These are phyloP conservation scores for Lithophane semibrunnea DNA, from an alignment of 2,888 invertebrate genomes.

Conservation along the genomic window DNA sequence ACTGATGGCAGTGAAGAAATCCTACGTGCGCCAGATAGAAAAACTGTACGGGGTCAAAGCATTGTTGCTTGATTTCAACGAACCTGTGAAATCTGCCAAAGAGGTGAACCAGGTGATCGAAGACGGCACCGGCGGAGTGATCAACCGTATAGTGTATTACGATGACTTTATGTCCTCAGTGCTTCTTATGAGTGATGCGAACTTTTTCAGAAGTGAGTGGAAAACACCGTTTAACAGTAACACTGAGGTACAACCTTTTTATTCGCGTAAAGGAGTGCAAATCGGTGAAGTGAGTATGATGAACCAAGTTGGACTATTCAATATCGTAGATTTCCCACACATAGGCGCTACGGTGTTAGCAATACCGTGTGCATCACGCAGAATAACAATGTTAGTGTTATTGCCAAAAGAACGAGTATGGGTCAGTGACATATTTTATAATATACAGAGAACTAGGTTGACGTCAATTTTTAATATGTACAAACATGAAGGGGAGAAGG, in stretches of 20 bases:
- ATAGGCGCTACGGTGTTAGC: slow-evolving; percentile 78
- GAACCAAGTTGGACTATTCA: slow-evolving; percentile 76
- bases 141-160: slow-evolving; percentile 68
- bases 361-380: slow-evolving; percentile 71
- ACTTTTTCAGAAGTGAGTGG: slow-evolving; percentile 79
- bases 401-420: slow-evolving; percentile 70
- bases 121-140: slow-evolving; percentile 68
- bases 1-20: slow-evolving; percentile 72
- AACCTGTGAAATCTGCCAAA: slow-evolving; percentile 66
- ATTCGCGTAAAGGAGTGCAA: slow-evolving; percentile 52
- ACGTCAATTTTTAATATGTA: slow-evolving; percentile 75
- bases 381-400: slow-evolving; percentile 78
- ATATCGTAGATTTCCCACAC: slow-evolving; percentile 70
- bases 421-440: slow-evolving; percentile 74
- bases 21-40: slow-evolving; percentile 71
- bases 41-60: slow-evolving; percentile 72
- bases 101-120: slow-evolving; percentile 72
- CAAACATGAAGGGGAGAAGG: slow-evolving; percentile 61
- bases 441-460: slow-evolving; percentile 74
- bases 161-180: slow-evolving; percentile 76
- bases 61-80: slow-evolving; percentile 73
- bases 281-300: slow-evolving; percentile 80
- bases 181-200: slow-evolving; percentile 76
- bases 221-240: slow-evolving; percentile 74
- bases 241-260: slow-evolving; percentile 72